These are phyloP conservation scores for Himalopsyche tibetana DNA, from an alignment of 2,888 invertebrate species.

Conservation along the genomic window DNA sequence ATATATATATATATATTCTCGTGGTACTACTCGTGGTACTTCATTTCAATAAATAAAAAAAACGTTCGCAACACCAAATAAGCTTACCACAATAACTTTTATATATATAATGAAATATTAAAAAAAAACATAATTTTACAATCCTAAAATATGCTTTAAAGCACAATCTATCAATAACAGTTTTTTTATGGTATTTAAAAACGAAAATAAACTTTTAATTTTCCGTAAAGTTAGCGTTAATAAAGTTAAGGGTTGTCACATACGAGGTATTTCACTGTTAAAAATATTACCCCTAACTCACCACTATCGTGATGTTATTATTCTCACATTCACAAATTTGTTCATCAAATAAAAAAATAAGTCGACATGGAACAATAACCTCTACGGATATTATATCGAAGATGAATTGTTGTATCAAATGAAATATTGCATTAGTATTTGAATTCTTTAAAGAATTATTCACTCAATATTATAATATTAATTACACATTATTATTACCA, in stretches of 20 bases:
- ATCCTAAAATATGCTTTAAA: too few relatives aligned
- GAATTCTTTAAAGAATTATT: not conserved
- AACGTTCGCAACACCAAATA: too few relatives aligned
- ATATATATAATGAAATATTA: too few relatives aligned
- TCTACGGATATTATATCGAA: not conserved
- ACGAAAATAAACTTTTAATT: too few relatives aligned
- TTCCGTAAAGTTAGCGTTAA: not conserved
- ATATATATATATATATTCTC: too few relatives aligned
- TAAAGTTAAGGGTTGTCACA: not conserved
- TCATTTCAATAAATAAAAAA: too few relatives aligned
- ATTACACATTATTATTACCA: not conserved
- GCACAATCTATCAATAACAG: too few relatives aligned
- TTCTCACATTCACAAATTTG: constrained; percentile 6
- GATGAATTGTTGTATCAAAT: not conserved
- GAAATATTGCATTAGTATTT: not conserved
- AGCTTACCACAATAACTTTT: too few relatives aligned
- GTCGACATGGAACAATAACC: not conserved
- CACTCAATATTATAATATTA: not conserved
- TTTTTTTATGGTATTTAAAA: too few relatives aligned
- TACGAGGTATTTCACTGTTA: not conserved
- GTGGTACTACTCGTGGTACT: too few relatives aligned
- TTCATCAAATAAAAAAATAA: not conserved
- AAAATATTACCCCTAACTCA: constrained; percentile 49
- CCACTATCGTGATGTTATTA: constrained; percentile 27
- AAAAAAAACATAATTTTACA: too few relatives aligned